Evolutionary conservation across 64 coral and sea anemone species (phyloP).

Genomic region (Trachythela sp.): DNA sequence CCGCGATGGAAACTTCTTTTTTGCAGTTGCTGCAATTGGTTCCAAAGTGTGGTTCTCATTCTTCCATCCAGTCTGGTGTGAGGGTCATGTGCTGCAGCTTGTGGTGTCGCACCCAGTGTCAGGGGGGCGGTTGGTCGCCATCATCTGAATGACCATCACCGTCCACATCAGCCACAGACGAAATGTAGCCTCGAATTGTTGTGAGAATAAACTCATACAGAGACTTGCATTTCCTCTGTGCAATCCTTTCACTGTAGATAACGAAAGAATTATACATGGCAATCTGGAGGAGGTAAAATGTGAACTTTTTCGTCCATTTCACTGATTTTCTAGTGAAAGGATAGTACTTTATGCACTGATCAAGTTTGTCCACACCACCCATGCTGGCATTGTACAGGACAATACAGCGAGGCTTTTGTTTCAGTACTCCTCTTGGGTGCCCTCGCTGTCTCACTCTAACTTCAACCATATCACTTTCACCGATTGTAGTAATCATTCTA

Average conservation of each 20-base stretch:
- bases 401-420: not conserved
- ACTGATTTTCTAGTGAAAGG: not conserved
- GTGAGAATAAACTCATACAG: not conserved
- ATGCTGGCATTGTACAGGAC: not conserved
- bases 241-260: not conserved
- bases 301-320: not conserved
- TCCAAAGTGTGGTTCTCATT: not conserved
- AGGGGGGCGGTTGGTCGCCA: not conserved
- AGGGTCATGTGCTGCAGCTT: not conserved
- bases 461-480: not conserved
- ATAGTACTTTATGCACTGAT: not conserved
- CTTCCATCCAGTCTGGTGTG: conserved; percentile 1
- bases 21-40: not conserved
- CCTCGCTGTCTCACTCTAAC: not conserved
- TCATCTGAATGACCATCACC: not conserved
- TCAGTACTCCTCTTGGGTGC: not conserved
- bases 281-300: conserved; percentile 10
- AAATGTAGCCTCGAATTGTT: not conserved
- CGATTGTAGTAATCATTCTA: not conserved
- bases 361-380: not conserved
- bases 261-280: not conserved
- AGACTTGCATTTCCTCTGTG: not conserved
- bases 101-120: not conserved
- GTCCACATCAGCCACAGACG: not conserved
- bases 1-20: not conserved